Evolutionary conservation across 2,113 vertebrate genomes (phyloP), one percentile per base, ranked within the genome.

Genomic region (Tylochromis polylepis): DNA sequence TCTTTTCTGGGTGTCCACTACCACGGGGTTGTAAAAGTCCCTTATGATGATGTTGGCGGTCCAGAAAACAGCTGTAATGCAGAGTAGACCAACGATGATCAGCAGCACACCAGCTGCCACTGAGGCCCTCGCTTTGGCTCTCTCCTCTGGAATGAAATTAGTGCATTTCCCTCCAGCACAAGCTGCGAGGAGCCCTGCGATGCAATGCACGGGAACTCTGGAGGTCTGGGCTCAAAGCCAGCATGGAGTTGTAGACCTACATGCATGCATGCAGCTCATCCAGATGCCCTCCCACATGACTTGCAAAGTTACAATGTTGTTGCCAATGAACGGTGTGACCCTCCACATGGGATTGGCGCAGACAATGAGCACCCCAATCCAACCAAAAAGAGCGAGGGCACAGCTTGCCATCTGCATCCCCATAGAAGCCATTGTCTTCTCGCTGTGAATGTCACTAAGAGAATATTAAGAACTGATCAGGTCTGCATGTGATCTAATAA

Each of bases 11-110:
- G 57, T 81, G 0, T 86, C 85, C 5, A 89, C 20, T 1, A 94
- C 2, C 1, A 95, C 0, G 1, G 96, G 94, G 88, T 90, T 95
- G 97, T 98, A 98, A 96, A 98, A 99, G 79, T 99, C 95, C 18
- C 43, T 95, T 85, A 98, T 95, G 93, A 98, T 93, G 67, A 83
- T 95, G 95, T 97, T 96, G 87, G 98, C 96, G 0, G 97, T 97
- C 98, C 97, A 99, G 83, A 94, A 98, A 43, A 98, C 56, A 0
- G 98, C 97, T 58, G 98, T 95, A 57, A 98, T 94, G 57, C 95
- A 92, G 75, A 99, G 93, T 49, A 98, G 0, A 5, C 97, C 95
- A 0, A 97, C 93, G 3, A 98, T 2, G 78, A 99, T 92, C 93
- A 98, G 97, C 56, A 97, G 36, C 60, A 96, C 72, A 0, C 97